phyloP scores from a whole-genome alignment of 2,797 vertebrate species.

The Aselliscus stoliczkanus region DNA sequence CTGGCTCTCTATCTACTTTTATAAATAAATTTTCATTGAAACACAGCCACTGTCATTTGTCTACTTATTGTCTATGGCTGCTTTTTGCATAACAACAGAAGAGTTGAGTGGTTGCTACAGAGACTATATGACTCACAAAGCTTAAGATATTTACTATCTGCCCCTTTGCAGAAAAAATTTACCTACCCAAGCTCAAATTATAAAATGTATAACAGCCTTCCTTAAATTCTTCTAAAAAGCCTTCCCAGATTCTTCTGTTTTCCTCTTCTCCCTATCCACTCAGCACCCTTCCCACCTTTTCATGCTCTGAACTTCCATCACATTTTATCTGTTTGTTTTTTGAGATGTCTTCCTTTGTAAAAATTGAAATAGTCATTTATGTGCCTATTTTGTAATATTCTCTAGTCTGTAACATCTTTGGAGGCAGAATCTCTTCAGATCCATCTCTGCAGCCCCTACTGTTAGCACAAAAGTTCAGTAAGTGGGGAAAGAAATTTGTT shows the following conservation, averaged over 20 bases:
- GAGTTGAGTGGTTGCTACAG: background rate
- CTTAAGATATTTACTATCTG: slow-evolving; percentile 3
- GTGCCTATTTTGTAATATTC: background rate
- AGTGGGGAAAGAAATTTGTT: background rate
- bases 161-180: background rate
- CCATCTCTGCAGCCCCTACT: background rate
- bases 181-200: background rate
- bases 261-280: background rate
- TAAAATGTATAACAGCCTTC: background rate
- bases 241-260: background rate
- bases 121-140: background rate
- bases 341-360: background rate
- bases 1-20: background rate
- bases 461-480: background rate
- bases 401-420: background rate
- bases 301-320: background rate
- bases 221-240: background rate
- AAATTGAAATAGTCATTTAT: background rate
- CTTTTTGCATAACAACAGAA: background rate
- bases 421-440: background rate
- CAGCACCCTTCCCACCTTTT: background rate
- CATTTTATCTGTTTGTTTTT: background rate
- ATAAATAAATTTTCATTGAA: slow-evolving; percentile 14
- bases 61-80: background rate
- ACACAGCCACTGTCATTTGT: background rate